Evolutionary conservation across 1,140 invertebrate species (phyloP), one percentile per base, ranked within the genome.

Genomic region (Zaprionus africanus): DNA sequence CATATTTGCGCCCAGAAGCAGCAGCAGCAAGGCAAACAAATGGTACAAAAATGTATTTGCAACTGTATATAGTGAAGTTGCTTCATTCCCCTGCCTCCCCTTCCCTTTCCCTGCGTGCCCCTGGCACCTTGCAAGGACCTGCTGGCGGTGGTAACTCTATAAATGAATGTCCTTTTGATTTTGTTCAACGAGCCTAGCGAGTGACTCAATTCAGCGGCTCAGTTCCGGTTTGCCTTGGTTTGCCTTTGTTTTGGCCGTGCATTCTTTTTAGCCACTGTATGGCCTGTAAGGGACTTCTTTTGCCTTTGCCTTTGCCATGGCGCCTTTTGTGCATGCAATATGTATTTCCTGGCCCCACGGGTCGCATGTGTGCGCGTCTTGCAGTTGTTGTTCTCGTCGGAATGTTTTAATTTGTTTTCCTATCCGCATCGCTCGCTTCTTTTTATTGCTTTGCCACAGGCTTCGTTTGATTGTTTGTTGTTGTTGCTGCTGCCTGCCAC

Each of bases 361-460:
- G 61, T 57, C 60, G 70, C 57, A 74, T 73, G 69, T 66, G 62
- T 59, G 73, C 41, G 54, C 59, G 73, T 77, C 75, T 77, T 77
- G 75, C 75, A 73, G 51, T 61, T 63, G 57, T 49, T 71, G 75
- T 64, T 13, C 68, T 49, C 71, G 81, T 84, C 86, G 88, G 88
- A 91, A 91, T 91, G 88, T 91, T 91, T 91, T 91, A 91, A 91
- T 91, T 91, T 91, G 88, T 88, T 91, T 84, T 91, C 79, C 81
- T 82, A 90, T 90, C 86, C 85, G 86, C 71, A 76, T 76, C 79
- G 69, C 76, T 85, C 69, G 78, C 85, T 81, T 85, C 78, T 90
- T 90, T 90, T 90, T 90, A 86, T 90, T 90, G 85, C 86, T 75
- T 61, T 60, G 72, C 85, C 84, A 67, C 78, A 84, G 84, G 85